Conservation (phyloP, 2,113 vertebrate species). For the Plectropomus leopardus region DNA sequence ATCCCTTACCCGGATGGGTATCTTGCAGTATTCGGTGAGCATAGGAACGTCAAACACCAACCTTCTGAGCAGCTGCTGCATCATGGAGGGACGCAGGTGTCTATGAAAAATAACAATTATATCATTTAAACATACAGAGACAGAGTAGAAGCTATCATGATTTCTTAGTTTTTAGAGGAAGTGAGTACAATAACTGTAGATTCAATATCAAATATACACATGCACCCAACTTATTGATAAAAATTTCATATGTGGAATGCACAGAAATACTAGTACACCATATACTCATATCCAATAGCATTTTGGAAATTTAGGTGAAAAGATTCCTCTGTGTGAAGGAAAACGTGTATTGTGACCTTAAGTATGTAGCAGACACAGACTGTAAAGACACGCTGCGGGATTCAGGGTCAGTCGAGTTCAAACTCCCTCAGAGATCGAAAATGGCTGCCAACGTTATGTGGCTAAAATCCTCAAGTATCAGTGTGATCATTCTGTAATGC, state of each 20-base stretch:
- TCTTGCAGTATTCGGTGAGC: slow-evolving; percentile 95
- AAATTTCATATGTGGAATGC: background rate
- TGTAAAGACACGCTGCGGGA: background rate
- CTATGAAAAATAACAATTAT: slow-evolving; percentile 73
- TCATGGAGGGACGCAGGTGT: slow-evolving; percentile 95
- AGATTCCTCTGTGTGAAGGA: background rate
- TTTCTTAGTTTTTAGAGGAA: background rate
- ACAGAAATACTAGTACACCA: background rate
- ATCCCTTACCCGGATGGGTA: slow-evolving; percentile 92
- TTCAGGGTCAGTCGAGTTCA: background rate
- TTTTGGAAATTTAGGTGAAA: no score
- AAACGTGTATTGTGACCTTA: background rate
- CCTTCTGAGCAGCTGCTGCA: slow-evolving; percentile 94
- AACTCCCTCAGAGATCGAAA: background rate
- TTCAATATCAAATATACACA: background rate
- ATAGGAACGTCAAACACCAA: slow-evolving; percentile 96
- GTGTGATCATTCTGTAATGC: background rate
- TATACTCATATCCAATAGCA: background rate
- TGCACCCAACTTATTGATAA: background rate
- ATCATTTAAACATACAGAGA: background rate
- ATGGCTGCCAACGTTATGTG: background rate
- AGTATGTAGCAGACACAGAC: background rate
- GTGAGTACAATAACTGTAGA: background rate
- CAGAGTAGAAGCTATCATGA: background rate
- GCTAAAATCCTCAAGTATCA: background rate